Evolutionary conservation across 2,113 vertebrate species (phyloP).

Genomic region (Capreolus pygargus): DNA sequence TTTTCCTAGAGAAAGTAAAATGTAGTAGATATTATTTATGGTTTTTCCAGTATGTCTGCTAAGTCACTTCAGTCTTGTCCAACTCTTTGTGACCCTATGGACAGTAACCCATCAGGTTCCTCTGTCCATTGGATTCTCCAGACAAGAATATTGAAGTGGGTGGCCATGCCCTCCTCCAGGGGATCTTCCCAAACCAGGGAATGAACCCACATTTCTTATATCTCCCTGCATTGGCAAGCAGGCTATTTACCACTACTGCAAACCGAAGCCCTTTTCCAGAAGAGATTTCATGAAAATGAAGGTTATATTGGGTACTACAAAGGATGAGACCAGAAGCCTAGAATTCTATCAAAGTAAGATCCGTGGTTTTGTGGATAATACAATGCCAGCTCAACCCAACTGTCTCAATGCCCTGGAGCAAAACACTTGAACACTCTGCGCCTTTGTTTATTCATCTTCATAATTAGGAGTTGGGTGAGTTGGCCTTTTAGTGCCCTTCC

Average conservation of each 20-base stretch:
- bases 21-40: neutral
- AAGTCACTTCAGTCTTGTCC: neutral
- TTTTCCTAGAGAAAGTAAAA: neutral
- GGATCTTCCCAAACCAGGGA: neutral
- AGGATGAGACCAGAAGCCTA: neutral
- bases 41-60: neutral
- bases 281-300: neutral
- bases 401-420: neutral
- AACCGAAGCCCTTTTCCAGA: neutral
- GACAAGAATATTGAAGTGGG: neutral
- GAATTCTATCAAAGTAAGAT: neutral
- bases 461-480: neutral
- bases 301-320: neutral
- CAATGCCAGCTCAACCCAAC: neutral
- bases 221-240: neutral
- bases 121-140: neutral
- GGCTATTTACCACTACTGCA: neutral
- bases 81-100: accelerated
- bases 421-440: neutral
- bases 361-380: neutral
- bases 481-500: neutral
- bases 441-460: neutral
- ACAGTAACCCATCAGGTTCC: neutral
- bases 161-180: neutral
- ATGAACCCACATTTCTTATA: neutral